A percentile compares a stretch with the other conserved stretches of the same genome.
Conservation (phyloP, 2,797 vertebrate species). For the Mormyrops attenuatus region DNA sequence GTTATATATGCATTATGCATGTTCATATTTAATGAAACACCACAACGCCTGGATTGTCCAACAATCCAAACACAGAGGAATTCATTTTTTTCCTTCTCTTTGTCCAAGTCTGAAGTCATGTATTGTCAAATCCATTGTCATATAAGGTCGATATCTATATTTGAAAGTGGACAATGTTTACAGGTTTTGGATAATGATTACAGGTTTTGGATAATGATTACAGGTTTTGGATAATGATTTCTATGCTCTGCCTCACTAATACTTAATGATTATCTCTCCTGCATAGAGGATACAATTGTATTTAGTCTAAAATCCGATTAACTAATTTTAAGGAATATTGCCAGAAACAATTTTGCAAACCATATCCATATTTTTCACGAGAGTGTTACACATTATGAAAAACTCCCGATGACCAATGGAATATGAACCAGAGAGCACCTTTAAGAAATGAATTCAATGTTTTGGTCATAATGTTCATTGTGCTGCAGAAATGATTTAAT, state of each 20-base stretch:
- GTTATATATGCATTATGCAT: not conserved
- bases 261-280: not conserved
- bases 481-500: not conserved
- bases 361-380: not conserved
- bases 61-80: not conserved
- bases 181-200: not conserved
- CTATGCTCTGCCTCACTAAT: not conserved
- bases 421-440: not conserved
- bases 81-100: not conserved
- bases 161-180: not conserved
- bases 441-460: not conserved
- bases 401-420: not conserved
- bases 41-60: not conserved
- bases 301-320: not conserved
- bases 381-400: not conserved
- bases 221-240: not conserved
- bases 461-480: not conserved
- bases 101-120: not conserved
- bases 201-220: not conserved
- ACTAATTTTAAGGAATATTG: not conserved
- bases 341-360: not conserved
- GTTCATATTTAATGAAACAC: not conserved
- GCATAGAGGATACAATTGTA: not conserved
- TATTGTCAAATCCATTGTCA: not conserved
- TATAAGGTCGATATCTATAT: not conserved